Percentiles rank a stretch among this genome's conserved stretches.
Evolutionary conservation across 2,888 invertebrate genomes (phyloP).

Genomic region (Dynastes grantii): DNA sequence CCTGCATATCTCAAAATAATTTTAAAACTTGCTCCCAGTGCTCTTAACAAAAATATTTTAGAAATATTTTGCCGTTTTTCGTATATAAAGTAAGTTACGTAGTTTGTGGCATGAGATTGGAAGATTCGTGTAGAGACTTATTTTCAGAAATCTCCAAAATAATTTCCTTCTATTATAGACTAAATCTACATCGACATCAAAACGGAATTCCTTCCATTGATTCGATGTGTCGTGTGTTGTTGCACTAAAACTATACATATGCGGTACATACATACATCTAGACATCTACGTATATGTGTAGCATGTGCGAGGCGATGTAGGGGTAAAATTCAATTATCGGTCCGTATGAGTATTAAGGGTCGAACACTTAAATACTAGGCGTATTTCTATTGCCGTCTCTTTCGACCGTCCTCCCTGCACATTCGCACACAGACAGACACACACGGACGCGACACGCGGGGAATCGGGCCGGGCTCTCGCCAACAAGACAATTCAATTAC

Average conservation of each 20-base stretch:
- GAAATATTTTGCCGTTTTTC: no score
- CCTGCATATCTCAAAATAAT: no score
- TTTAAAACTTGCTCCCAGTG: no score
- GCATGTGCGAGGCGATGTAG: slow-evolving; percentile 63
- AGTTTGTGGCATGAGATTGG: no score
- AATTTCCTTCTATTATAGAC: neutral
- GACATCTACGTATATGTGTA: slow-evolving; percentile 9
- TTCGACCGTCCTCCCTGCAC: slow-evolving; percentile 32
- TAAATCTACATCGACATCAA: slow-evolving; percentile 58
- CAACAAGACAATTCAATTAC: slow-evolving; percentile 72
- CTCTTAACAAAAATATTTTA: no score
- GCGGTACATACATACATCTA: no score
- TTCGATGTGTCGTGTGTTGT: slow-evolving; percentile 52
- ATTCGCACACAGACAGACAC: neutral
- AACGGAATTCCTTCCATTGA: slow-evolving; percentile 66
- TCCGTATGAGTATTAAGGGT: slow-evolving; percentile 67
- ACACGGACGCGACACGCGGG: slow-evolving; percentile 45
- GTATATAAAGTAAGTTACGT: no score
- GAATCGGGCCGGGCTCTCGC: slow-evolving; percentile 60
- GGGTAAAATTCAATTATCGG: slow-evolving; percentile 70
- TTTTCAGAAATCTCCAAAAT: no score
- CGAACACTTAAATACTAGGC: slow-evolving; percentile 67
- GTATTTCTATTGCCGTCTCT: slow-evolving; percentile 58
- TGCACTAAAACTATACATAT: slow-evolving; percentile 55
- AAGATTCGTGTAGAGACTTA: no score